Conservation (phyloP, 2,888 invertebrate species). For the Euplexia lucipara region DNA sequence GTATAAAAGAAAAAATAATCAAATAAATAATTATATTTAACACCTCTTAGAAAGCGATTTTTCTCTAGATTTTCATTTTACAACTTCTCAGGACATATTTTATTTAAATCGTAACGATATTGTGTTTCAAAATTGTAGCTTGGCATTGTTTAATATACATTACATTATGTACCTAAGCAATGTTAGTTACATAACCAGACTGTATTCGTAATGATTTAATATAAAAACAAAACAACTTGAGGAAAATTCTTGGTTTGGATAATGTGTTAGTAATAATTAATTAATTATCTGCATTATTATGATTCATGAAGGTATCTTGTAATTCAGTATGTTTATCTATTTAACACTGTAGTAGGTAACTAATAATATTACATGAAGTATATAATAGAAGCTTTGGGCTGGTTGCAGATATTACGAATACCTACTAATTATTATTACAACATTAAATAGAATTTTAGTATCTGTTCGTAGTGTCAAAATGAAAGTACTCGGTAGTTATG, state of each 20-base stretch:
- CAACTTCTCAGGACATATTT: background rate
- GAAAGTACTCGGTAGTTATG: too few relatives aligned
- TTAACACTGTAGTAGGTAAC: conserved; percentile 16
- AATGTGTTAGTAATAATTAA: background rate
- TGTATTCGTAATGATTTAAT: background rate
- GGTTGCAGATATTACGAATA: conserved; percentile 23
- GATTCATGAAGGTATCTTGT: conserved; percentile 31
- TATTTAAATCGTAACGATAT: too few relatives aligned
- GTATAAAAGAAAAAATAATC: background rate
- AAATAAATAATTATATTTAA: background rate
- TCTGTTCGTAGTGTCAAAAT: too few relatives aligned
- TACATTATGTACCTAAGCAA: background rate
- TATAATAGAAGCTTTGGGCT: conserved; percentile 52
- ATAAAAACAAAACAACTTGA: conserved; percentile 9
- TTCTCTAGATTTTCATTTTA: background rate
- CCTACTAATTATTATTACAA: too few relatives aligned
- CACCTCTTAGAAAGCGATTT: conserved; percentile 19
- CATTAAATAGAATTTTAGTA: too few relatives aligned
- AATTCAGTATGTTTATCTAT: conserved; percentile 19
- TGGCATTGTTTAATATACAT: background rate
- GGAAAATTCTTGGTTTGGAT: conserved; percentile 13
- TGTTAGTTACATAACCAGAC: background rate
- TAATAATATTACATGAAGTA: conserved; percentile 18
- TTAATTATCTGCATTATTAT: conserved; percentile 13
- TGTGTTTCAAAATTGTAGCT: background rate